Base-by-base conservation (phyloP, 2,888 invertebrate genomes). In the Acanthosepion esculentum region DNA sequence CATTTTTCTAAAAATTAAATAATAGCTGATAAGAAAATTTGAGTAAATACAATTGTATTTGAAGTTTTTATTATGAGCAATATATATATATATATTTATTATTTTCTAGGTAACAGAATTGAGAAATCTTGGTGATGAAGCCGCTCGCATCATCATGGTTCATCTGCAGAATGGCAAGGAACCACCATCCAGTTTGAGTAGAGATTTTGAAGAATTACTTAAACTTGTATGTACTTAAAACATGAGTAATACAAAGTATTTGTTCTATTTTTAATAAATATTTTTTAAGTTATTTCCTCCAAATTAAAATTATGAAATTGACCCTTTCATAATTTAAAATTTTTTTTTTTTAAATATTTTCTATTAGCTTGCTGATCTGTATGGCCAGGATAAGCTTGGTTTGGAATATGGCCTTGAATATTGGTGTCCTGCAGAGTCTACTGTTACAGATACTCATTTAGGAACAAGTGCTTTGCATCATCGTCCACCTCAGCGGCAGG, bases 121-220 rank as follows among this genome's bases (percentile, higher is more conserved):
- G 95, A 98, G 98, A 94, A 98, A 98, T 96, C 98, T 98, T 96
- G 99, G 99, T 0, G 99, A 99, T 97, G 99, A 99, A 97, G 98
- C 96, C 41, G 97, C 97, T n/a, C 95, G 97, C 50, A 96, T 97
- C 91, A 96, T 97, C 29, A 95, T 96, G 95, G 97, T 97, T 29
- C 97, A 97, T 95, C 95, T 97, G 92, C 97, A 98, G 95, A 98
- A 99, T 97, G 99, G 99, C 0, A 97, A 99, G 33, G 98, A 98
- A 95, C 98, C 98, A 6, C 98, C 98, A 20, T 96, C 97, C 1
- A 98, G 98, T 97, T 97, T 98, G 50, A 98, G 98, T 94, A 98
- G 98, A 95, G 98, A 99, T 96, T 99, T 99, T 96, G 99, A 99
- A 97, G 98, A 98, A 96, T 98, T 99, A 94, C 98, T 99, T 97